Conservation (phyloP, 2,888 invertebrate genomes). For the Harpalus rufipes region DNA sequence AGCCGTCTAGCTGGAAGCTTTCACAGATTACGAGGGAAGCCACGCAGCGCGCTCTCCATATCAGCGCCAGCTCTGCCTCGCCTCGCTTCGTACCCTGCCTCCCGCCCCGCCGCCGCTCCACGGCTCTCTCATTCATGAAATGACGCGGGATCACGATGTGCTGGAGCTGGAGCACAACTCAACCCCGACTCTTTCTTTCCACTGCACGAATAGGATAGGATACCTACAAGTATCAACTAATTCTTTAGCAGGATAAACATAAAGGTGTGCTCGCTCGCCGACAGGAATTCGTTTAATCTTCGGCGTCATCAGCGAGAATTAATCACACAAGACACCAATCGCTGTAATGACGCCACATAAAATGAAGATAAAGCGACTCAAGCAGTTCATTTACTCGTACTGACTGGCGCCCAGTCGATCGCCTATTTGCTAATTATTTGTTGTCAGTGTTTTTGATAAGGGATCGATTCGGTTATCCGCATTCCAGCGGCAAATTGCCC, state of each 20-base stretch:
- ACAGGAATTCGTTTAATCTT: slow-evolving; percentile 25
- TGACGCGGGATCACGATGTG: slow-evolving; percentile 46
- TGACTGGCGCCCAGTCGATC: background rate
- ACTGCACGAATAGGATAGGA: background rate
- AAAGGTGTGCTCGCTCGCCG: background rate
- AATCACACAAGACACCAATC: slow-evolving; percentile 54
- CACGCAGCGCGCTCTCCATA: slow-evolving; percentile 62
- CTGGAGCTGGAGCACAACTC: background rate
- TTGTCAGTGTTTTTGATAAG: slow-evolving; percentile 32
- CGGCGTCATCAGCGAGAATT: slow-evolving; percentile 8
- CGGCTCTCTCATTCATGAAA: slow-evolving; percentile 61
- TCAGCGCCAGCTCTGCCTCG: slow-evolving; percentile 34
- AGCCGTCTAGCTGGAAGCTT: slow-evolving; percentile 62
- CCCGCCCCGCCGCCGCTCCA: slow-evolving; percentile 9
- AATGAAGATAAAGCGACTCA: slow-evolving; percentile 32
- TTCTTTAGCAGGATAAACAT: background rate
- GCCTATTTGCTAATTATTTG: slow-evolving; percentile 37
- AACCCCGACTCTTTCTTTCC: background rate
- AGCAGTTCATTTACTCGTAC: slow-evolving; percentile 24
- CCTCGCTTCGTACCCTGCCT: slow-evolving; percentile 8
- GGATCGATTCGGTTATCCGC: slow-evolving; percentile 45
- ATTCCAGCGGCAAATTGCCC: slow-evolving; percentile 20
- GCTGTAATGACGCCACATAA: slow-evolving; percentile 46
- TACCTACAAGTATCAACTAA: background rate
- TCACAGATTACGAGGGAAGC: slow-evolving; percentile 66